Evolutionary conservation across 2,888 invertebrate species (phyloP), one percentile per base, ranked within the genome.

Genomic region (Netelia virgata): DNA sequence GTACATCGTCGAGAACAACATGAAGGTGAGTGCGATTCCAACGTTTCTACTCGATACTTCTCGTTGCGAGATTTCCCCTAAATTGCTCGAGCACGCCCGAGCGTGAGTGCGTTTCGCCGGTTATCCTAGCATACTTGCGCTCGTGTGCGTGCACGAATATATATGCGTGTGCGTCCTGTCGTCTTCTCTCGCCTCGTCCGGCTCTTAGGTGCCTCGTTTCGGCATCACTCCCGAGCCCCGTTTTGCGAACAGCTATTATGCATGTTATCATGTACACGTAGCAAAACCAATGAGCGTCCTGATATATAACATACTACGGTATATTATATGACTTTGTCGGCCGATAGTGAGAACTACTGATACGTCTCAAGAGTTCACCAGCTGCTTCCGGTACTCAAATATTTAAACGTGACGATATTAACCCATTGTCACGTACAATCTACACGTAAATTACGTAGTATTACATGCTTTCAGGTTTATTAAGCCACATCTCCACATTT

Each of bases 1-100:
- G 91, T 96, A 96, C 93, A 94, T 99, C 88, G 99, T 99, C 88
- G 97, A 98, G 93, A 96, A 99, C 94, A 98, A 99, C 93, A 97
- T 96, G 95, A 96, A 96, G 97, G 99, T 99, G 95, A 96, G 95
- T 94, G 2, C 18, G 9, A 9, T 18, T 69, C 41, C 18, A 41
- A 55, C 47, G 47, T 16, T 43, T 63, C 18, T 10, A 59, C 43
- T 53, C 16, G 55, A 20, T 10, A 36, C 20, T n/a, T 8, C 57
- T 57, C 57, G 3, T 16, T 57, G 3, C 16, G 20, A 20, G 20
- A 20, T 59, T 18, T 18, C 18, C 10, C 20, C 57, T 18, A 53
- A 53, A 53, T 53, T 53, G n/a, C 18, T 47, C 47, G 14, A 47
- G 47, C 47, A 14, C 47, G 47, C 14, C 23, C 28, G 61, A 28